phyloP scores from a whole-genome alignment of 2,113 vertebrate species.

The Ameiurus melas region DNA sequence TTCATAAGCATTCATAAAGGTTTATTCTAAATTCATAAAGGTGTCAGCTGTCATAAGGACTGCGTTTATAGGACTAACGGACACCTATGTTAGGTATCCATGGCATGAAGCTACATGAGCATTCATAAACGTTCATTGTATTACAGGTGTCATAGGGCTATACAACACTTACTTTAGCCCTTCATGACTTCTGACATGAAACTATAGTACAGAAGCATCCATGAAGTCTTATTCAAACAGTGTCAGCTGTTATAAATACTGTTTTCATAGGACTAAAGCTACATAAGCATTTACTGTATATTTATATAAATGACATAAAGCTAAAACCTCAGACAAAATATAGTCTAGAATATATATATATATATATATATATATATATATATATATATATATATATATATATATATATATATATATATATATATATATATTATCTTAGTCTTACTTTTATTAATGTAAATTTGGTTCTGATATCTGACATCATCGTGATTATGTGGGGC shows the following conservation, averaged over 20 bases:
- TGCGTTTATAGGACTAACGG: not conserved
- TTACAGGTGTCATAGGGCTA: too few species aligned
- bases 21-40: not conserved
- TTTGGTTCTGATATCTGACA: not conserved
- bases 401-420: not conserved
- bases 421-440: not conserved
- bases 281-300: too few species aligned
- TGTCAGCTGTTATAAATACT: not conserved
- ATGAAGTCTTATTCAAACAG: too few species aligned
- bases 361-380: not conserved
- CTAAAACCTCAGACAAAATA: not conserved
- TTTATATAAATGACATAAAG: not conserved
- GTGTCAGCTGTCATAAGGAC: not conserved
- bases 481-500: constrained; percentile 3
- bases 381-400: not conserved
- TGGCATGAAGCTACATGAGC: too few species aligned
- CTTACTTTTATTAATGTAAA: not conserved
- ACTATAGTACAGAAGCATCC: too few species aligned
- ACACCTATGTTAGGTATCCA: not conserved
- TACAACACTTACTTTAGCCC: too few species aligned
- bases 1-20: not conserved
- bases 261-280: not conserved
- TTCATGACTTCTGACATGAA: too few species aligned
- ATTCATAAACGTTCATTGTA: too few species aligned
- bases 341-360: not conserved